A percentile compares a stretch with the other conserved stretches of the same genome.
Conservation (phyloP, 2,797 vertebrate species). For the Ispidina picta region DNA sequence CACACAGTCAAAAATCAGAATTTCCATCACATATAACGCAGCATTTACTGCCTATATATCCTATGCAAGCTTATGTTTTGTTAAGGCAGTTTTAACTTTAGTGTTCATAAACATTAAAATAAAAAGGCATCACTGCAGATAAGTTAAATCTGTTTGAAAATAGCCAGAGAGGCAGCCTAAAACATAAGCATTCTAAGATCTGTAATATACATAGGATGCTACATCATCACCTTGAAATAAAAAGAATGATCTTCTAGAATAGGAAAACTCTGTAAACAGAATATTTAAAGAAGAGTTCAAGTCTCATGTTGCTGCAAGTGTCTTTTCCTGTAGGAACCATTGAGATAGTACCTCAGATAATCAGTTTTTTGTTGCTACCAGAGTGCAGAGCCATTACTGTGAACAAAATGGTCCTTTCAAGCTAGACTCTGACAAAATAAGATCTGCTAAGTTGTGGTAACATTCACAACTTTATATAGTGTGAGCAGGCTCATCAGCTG, state of each 20-base stretch:
- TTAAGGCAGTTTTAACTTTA: neutral
- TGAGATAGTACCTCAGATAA: neutral
- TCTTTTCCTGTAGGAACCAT: neutral
- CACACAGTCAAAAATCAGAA: neutral
- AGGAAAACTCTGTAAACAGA: neutral
- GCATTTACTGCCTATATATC: neutral
- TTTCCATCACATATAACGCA: neutral
- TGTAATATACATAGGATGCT: neutral
- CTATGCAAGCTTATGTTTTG: neutral
- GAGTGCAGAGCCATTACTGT: neutral
- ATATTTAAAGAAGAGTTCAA: neutral
- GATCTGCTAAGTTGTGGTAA: neutral
- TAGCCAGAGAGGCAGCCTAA: neutral
- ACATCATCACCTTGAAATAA: neutral
- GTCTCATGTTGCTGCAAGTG: neutral
- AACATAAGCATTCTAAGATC: neutral
- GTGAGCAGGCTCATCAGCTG: neutral
- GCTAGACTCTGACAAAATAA: neutral
- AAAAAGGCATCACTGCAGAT: neutral
- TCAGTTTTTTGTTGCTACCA: neutral
- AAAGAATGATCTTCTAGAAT: neutral
- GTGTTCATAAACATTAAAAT: neutral
- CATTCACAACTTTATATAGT: neutral
- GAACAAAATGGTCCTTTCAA: neutral
- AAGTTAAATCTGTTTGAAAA: neutral